Evolutionary conservation across 2,797 vertebrate genomes (phyloP).

Genomic region (Coluber constrictor): DNA sequence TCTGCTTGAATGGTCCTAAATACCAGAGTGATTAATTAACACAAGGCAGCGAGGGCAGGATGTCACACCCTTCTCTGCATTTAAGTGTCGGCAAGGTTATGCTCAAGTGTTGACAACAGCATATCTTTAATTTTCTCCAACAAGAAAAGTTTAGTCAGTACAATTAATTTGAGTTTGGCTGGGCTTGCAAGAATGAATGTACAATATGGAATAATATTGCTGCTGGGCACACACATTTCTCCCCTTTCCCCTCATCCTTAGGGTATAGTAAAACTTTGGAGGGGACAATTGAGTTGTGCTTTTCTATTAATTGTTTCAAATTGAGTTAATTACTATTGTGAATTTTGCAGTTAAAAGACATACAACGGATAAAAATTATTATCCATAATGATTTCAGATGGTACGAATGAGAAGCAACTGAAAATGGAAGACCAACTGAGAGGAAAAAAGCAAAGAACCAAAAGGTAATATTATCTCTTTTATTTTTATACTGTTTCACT

Average conservation of each 20-base stretch:
- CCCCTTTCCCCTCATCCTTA: slow-evolving; percentile 57
- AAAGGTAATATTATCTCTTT: slow-evolving; percentile 38
- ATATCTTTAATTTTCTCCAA: slow-evolving; percentile 80
- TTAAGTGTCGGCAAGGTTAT: slow-evolving; percentile 83
- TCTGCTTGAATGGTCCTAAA: slow-evolving; percentile 88
- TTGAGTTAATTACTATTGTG: slow-evolving; percentile 66
- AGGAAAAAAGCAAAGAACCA: slow-evolving; percentile 19
- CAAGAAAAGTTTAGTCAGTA: slow-evolving; percentile 80
- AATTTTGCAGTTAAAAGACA: slow-evolving; percentile 60
- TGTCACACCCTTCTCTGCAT: slow-evolving; percentile 86
- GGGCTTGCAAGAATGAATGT: slow-evolving; percentile 67
- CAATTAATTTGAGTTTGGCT: slow-evolving; percentile 78
- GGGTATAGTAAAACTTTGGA: slow-evolving; percentile 67
- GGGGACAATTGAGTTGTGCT: slow-evolving; percentile 55
- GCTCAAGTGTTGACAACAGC: slow-evolving; percentile 83
- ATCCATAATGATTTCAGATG: slow-evolving; percentile 39
- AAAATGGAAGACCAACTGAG: slow-evolving; percentile 46
- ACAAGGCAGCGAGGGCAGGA: slow-evolving; percentile 86
- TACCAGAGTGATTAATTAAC: slow-evolving; percentile 95
- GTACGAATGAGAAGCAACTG: slow-evolving; percentile 38
- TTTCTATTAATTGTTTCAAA: slow-evolving; percentile 66
- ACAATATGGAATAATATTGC: slow-evolving; percentile 66
- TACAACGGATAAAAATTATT: slow-evolving; percentile 62
- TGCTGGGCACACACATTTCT: slow-evolving; percentile 64
- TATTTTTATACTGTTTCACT: slow-evolving; percentile 24